Percentiles rank a stretch among this genome's conserved stretches.
These are phyloP conservation scores for Rhagonycha lutea DNA, from an alignment of 2,888 invertebrate species.

Conservation along the genomic window DNA sequence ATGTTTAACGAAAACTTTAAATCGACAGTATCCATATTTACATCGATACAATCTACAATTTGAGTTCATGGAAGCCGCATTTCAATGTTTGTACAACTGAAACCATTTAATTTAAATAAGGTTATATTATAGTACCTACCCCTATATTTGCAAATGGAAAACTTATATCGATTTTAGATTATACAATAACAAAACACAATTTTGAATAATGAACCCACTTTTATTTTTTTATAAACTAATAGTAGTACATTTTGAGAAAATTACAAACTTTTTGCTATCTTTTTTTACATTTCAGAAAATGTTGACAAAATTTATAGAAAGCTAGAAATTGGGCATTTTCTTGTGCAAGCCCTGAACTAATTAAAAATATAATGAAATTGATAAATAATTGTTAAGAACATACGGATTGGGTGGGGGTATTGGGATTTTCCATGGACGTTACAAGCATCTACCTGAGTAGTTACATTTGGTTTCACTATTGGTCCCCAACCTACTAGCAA, in stretches of 20 bases:
- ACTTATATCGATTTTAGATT: neutral
- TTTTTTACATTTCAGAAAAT: neutral
- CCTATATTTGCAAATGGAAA: no score
- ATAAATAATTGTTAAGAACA: neutral
- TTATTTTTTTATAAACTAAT: neutral
- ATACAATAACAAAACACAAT: neutral
- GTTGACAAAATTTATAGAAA: neutral
- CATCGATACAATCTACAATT: no score
- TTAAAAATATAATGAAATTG: neutral
- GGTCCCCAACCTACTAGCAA: neutral
- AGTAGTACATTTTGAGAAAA: neutral
- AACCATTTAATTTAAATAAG: no score
- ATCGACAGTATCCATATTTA: no score
- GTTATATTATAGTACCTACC: no score
- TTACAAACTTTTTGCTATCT: no score
- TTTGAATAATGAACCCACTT: neutral
- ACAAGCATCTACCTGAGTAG: neutral
- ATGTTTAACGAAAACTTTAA: no score
- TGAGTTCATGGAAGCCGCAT: no score
- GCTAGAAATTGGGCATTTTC: neutral
- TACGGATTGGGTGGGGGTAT: neutral
- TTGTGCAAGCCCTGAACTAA: neutral
- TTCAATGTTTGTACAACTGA: no score
- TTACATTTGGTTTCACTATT: neutral
- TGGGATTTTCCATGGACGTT: neutral